A percentile compares a stretch with the other conserved stretches of the same genome.
Conservation (phyloP, 2,888 invertebrate species). For the Agrilus mali region DNA sequence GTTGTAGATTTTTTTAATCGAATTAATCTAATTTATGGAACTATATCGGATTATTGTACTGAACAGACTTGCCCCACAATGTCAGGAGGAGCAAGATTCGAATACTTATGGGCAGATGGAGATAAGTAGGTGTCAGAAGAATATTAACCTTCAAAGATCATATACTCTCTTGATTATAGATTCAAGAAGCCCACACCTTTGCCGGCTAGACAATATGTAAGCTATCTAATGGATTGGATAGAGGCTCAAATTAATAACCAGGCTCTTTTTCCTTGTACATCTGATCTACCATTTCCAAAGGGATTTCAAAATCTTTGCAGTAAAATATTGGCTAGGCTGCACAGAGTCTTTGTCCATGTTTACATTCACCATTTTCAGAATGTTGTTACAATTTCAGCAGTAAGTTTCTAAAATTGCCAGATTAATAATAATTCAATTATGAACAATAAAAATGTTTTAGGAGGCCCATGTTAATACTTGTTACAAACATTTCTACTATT, state of each 20-base stretch:
- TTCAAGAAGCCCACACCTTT: conserved; percentile 68
- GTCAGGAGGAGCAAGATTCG: conserved; percentile 81
- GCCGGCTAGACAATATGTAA: conserved; percentile 74
- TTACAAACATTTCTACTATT: conserved; percentile 90
- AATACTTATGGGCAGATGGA: conserved; percentile 86
- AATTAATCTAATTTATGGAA: conserved; percentile 85
- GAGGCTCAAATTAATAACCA: conserved; percentile 85
- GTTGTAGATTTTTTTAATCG: conserved; percentile 92
- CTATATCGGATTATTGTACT: conserved; percentile 74
- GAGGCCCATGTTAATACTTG: conserved; percentile 90
- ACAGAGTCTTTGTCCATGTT: conserved; percentile 85
- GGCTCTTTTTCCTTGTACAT: conserved; percentile 69
- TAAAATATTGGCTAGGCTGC: conserved; percentile 77
- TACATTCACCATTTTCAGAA: conserved; percentile 92
- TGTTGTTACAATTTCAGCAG: conserved; percentile 74
- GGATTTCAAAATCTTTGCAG: conserved; percentile 66
- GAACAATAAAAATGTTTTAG: conserved; percentile 30
- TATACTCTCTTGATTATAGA: conserved; percentile 15
- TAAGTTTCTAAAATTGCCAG: conserved; percentile 36
- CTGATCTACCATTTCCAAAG: conserved; percentile 79
- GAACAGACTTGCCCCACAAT: conserved; percentile 76
- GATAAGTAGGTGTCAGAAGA: conserved; percentile 34
- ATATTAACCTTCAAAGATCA: neutral
- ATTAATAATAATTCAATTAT: conserved; percentile 1
- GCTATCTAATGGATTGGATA: conserved; percentile 82